Conservation (phyloP, 2,888 invertebrate genomes). For the Ramazzottius varieornatus region DNA sequence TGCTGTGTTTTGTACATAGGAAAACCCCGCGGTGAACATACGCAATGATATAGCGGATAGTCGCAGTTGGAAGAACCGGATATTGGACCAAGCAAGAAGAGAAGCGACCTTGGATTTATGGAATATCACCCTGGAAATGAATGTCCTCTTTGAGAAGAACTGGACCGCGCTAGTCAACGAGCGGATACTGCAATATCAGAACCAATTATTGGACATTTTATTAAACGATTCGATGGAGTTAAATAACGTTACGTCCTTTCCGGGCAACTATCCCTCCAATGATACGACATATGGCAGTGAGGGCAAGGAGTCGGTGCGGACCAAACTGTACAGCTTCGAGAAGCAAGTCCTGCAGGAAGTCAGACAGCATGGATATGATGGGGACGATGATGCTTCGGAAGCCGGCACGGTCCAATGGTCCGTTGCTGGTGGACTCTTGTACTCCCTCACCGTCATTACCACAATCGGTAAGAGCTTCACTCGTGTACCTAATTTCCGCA, state of each 20-base stretch:
- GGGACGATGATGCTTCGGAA: slow-evolving; percentile 30
- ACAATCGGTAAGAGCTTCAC: slow-evolving; percentile 50
- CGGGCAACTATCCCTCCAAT: not conserved
- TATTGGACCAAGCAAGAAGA: not conserved
- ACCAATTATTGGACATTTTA: not conserved
- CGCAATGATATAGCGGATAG: not conserved
- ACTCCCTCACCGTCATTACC: slow-evolving; percentile 81
- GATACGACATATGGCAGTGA: not conserved
- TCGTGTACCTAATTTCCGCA: no score
- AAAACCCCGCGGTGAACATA: not conserved
- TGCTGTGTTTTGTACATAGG: no score
- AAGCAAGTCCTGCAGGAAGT: slow-evolving; percentile 47
- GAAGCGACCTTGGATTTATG: not conserved
- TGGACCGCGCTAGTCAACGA: slow-evolving; percentile 2
- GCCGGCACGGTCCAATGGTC: slow-evolving; percentile 31
- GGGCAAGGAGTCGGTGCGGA: not conserved
- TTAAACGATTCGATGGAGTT: not conserved
- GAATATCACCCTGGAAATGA: slow-evolving; percentile 2
- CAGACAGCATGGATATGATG: slow-evolving; percentile 69
- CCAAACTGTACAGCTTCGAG: slow-evolving; percentile 32
- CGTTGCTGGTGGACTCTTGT: slow-evolving; percentile 50
- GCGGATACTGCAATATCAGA: slow-evolving; percentile 2
- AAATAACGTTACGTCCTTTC: not conserved
- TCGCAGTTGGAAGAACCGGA: not conserved
- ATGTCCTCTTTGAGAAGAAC: slow-evolving; percentile 3